Conservation (phyloP, 2,888 invertebrate species). For the Caenorhabditis doughertyi region DNA sequence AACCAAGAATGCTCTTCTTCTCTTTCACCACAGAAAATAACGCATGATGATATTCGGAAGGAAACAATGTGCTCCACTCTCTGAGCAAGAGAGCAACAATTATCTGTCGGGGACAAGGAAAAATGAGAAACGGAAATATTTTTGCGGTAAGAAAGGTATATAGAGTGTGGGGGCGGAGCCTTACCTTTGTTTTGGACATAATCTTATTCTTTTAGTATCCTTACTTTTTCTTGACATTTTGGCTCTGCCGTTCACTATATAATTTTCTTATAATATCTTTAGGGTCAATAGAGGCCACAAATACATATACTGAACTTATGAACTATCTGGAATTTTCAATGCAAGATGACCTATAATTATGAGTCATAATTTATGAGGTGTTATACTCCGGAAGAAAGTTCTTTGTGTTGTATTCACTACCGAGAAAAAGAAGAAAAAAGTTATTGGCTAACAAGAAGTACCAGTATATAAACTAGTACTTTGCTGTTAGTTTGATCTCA, state of each 20-base stretch:
- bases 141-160: background rate
- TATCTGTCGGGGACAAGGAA: slow-evolving; percentile 12
- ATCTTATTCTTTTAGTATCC: background rate
- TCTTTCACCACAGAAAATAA: slow-evolving; percentile 6
- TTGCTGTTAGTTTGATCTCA: background rate
- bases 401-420: slow-evolving; percentile 12
- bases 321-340: background rate
- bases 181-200: background rate
- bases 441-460: background rate
- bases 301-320: background rate
- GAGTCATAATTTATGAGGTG: no score
- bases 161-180: background rate
- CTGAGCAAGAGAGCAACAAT: slow-evolving; percentile 46
- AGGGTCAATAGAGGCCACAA: no score
- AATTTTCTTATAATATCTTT: no score
- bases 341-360: background rate
- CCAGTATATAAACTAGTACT: slow-evolving; percentile 4
- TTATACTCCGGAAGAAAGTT: background rate
- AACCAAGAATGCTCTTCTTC: slow-evolving; percentile 1
- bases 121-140: slow-evolving; percentile 35
- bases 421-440: background rate
- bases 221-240: background rate
- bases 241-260: background rate
- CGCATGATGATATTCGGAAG: slow-evolving; percentile 51
- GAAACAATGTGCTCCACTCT: slow-evolving; percentile 22